A percentile compares a stretch with the other conserved stretches of the same genome.
phyloP scores from a whole-genome alignment of 2,113 vertebrate species.

The Muntiacus muntjak region DNA sequence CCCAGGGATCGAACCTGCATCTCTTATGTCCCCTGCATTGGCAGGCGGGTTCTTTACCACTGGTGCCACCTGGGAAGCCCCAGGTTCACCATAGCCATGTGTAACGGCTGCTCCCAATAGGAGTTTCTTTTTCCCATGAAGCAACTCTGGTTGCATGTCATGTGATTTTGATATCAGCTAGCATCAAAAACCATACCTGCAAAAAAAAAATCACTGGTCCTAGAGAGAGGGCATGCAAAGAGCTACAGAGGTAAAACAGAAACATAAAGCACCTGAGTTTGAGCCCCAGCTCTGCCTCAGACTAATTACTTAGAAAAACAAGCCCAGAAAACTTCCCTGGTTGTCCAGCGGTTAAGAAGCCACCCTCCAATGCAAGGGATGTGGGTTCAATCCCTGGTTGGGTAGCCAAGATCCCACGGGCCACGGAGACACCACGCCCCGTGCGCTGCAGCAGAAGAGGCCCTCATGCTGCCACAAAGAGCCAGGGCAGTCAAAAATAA shows the following conservation, averaged over 20 bases:
- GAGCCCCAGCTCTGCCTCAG: background rate
- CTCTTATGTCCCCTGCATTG: background rate
- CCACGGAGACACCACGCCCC: background rate
- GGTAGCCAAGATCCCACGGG: background rate
- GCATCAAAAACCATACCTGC: background rate
- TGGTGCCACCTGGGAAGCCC: background rate
- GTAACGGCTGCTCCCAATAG: background rate
- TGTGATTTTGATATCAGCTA: background rate
- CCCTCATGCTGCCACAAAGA: rapidly evolving
- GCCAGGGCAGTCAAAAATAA: background rate
- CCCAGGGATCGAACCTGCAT: background rate
- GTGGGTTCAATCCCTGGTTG: background rate
- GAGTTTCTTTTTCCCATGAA: background rate
- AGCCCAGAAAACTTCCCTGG: background rate
- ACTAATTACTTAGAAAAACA: background rate
- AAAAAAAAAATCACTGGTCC: background rate
- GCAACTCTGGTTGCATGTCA: background rate
- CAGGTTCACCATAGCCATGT: background rate
- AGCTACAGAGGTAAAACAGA: background rate
- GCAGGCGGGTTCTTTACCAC: background rate
- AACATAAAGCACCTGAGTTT: background rate
- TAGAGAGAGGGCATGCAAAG: background rate
- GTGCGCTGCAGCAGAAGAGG: background rate
- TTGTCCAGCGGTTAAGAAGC: background rate
- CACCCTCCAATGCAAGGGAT: background rate